Evolutionary conservation across 2,113 vertebrate species (phyloP), one percentile per base, ranked within the genome.

Genomic region (Syngnathoides biaculeatus): DNA sequence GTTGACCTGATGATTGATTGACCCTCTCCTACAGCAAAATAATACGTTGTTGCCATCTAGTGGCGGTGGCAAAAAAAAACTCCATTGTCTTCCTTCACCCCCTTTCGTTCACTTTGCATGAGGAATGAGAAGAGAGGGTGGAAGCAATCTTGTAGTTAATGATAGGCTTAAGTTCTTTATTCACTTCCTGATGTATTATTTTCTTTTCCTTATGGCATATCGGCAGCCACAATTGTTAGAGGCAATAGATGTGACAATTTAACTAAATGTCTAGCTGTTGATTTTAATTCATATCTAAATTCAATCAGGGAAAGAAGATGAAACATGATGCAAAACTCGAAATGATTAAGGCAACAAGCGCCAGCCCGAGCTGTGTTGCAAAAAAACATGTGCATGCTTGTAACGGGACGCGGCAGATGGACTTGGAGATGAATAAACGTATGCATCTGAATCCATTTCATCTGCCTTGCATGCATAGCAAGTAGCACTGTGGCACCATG

Each of bases 1-100:
- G 45, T 47, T 55, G 22, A 55, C 22, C 19, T 22, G 11, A 14
- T 26, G 22, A 26, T n/a, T 62, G 39, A 62, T 15, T 1, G 5
- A 14, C 15, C 60, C 60, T 43, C 43, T 26, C 39, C 40, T 24
- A 13, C 12, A 7, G 14, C 39, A 42, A 15, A 42, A 43, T 22
- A 26, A 8, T 9, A 26, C 60, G 7, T 26, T 43, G 22, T 43
- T 22, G 60, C 60, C 60, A 62, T 62, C 60, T 62, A 62, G 60
- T 62, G 60, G 60, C 14, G 4, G 2, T 43, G 40, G 13, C 13
- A 62, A 12, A 62, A 40, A 24, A 22, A 42, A 7, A 43, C 19
- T 39, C 27, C 55, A n/a, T 22, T 8, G 1, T 52, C 14, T 22
- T 43, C 0, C 14, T 11, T 62, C 3, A 15, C 19, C 13, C 10